Evolutionary conservation across 2,113 vertebrate species (phyloP), one percentile per base, ranked within the genome.

Genomic region (Pygoscelis antarcticus): DNA sequence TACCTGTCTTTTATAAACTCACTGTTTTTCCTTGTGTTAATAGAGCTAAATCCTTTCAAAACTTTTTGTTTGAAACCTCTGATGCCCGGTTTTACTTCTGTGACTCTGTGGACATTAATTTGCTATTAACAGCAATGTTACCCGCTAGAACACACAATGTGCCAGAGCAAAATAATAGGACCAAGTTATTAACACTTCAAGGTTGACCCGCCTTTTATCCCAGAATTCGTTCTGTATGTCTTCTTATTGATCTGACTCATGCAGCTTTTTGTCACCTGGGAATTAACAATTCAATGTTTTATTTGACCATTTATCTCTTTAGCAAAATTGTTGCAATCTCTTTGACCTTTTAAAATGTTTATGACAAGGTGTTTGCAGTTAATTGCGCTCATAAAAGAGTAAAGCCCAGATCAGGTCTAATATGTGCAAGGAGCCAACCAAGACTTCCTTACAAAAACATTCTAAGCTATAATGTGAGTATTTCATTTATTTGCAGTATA

Each of bases 301-400:
- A 97, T 97, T 97, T 97, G 96, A 96, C 96, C 97, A 47, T 98
- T 98, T 98, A 98, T 98, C 98, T 98, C 95, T 98, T 98, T 98
- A 97, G 95, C 94, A 97, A 96, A 98, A 96, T 94, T 97, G 94
- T 97, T 97, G 95, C 94, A 86, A 96, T 97, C 94, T 98, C 97
- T 97, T 96, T 98, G 98, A 99, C 98, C 98, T 99, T 99, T 99
- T 90, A 94, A 95, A 96, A 97, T 94, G 97, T 98, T 98, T 97
- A 98, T 98, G 95, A 97, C 90, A 78, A 97, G 91, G 90, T 95
- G 77, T 96, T 98, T 93, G 88, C 90, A 94, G 70, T 97, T 98
- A 98, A 97, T 96, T 97, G 80, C 6, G 6, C 83, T 86, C 12
- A 40, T 92, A 77, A 94, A 97, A 88, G 93, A 55, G 54, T 40